Base-by-base conservation (phyloP, 2,888 invertebrate genomes). In the Ernsta delagoae region DNA sequence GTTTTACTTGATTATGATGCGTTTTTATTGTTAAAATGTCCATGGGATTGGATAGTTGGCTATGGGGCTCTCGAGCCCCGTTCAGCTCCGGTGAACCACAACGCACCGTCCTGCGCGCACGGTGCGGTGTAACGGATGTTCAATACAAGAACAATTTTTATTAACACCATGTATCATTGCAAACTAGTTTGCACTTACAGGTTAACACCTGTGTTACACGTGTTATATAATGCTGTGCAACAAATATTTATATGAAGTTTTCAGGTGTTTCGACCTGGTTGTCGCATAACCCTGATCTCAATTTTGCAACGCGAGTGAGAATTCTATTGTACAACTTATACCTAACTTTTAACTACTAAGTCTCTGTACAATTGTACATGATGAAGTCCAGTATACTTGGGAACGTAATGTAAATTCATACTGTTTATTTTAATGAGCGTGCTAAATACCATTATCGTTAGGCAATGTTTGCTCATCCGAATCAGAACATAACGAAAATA, bases 71-170 rank as follows among this genome's bases (percentile, higher is more conserved):
- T 79, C 82, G 78, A 80, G 79, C 79, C 79, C 75, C 36, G 92
- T 92, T 92, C 91, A 86, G 92, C 92, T 92, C 87, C 92, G 86
- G 81, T 90, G 92, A 86, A 87, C 89, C 89, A 90, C 86, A 82
- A 81, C 88, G 74, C 79, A 75, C 86, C 86, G 86, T 88, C 91
- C 90, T 89, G 85, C 79, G 79, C 83, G 82, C 87, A 86, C 71
- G 54, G 68, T 73, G 72, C 24, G 36, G 36, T 36, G 36, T 76
- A 78, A 90, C 92, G 92, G 91, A 89, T 88, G 88, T 86, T 87
- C 85, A 75, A 87, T 87, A 86, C 83, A 24, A 24, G 24, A 24
- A 24, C 24, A 1, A 24, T 78, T 75, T 79, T 79, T 82, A 59
- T 59, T 59, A 59, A 63, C 39, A 62, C 54, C 61, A 39, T 67